Evolutionary conservation across 2,113 vertebrate species (phyloP).

Genomic region (Strix uralensis): DNA sequence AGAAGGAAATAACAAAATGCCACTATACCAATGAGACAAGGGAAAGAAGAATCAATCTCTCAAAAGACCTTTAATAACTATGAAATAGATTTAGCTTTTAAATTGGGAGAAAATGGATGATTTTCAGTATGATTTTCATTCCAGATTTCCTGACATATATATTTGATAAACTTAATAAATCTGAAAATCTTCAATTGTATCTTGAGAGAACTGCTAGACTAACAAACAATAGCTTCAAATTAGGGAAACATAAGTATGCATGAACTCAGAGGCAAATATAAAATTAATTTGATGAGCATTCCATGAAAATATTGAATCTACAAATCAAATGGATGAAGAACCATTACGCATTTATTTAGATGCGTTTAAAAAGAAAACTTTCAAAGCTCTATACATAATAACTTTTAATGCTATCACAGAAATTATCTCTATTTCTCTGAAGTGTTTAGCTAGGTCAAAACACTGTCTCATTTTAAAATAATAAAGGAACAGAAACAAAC

Average conservation of each 20-base stretch:
- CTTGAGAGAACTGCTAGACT: background rate
- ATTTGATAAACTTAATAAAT: background rate
- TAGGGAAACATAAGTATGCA: background rate
- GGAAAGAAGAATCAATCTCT: background rate
- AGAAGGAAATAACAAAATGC: conserved; percentile 3
- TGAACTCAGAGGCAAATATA: background rate
- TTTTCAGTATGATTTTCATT: background rate
- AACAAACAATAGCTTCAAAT: background rate
- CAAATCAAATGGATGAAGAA: background rate
- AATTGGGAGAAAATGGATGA: background rate
- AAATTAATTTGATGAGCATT: background rate
- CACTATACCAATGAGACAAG: background rate
- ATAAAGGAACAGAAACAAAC: background rate
- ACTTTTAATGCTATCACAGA: background rate
- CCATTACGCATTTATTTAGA: background rate
- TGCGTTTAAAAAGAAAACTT: background rate
- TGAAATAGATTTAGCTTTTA: background rate
- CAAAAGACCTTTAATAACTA: conserved; percentile 1
- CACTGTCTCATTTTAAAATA: background rate
- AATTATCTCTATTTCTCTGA: background rate
- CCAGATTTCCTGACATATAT: background rate
- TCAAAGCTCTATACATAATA: background rate
- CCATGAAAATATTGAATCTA: background rate
- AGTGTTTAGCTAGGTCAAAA: background rate
- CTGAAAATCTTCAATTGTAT: background rate